Base-by-base conservation (phyloP, 2,113 vertebrate species). In the Okapia johnstoni region DNA sequence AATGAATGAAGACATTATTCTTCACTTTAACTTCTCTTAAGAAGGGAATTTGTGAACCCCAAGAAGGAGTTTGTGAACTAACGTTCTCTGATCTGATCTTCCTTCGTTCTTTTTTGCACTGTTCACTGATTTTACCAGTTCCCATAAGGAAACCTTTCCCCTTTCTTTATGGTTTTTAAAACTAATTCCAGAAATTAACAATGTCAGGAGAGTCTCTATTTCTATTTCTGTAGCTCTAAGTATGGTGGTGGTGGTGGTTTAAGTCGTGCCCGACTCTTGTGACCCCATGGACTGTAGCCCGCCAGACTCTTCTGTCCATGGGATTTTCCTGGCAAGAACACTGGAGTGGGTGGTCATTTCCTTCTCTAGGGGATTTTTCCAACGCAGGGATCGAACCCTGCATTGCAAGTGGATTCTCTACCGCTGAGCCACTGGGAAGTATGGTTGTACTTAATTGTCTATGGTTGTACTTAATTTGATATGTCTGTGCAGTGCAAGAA, bases 341-440 rank as follows among this genome's bases (percentile, higher is more conserved):
- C 10, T 70, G 36, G 19, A 70, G n/a, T 21, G n/a, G 66, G n/a
- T 0, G 0, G 66, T 19, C 66, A 40, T 70, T 70, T 40, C 10
- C 66, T 23, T 40, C 66, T 73, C 66, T 73, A 40, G 5, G 66
- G 66, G 36, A 73, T 40, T 40, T 73, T 73, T 25, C 66, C 70
- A 73, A 43, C 11, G 21, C 70, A 43, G 36, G 36, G 21, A 43
- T 73, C 0, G 5, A 73, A 73, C 70, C 21, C 36, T 73, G 36
- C 70, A 73, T 73, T 43, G 11, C 21, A 43, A 11, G 70, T 5
- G 6, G 21, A 73, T 73, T 73, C 66, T 43, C 25, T 25, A 73
- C 36, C 36, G 25, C 6, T 73, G 23, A 25, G 70, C 36, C 70
- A 43, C 70, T 43, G 6, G 1, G 36, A 43, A 73, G 36, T 43